Conservation (phyloP, 1,140 invertebrate genomes). For the Saccostrea glomerata region DNA sequence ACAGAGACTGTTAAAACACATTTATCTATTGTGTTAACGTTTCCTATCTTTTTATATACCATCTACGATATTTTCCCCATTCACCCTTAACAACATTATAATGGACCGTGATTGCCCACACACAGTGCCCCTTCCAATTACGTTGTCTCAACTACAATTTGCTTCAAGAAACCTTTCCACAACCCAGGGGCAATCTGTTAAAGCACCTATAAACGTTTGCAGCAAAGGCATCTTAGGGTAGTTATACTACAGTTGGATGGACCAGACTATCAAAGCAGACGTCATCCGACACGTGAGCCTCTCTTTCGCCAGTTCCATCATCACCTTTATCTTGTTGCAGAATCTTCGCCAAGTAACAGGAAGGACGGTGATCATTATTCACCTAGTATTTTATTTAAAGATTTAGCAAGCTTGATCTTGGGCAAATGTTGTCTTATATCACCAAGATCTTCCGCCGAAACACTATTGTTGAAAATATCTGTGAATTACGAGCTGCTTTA, state of each 20-base stretch:
- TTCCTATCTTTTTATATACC: background rate
- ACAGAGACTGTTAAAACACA: slow-evolving; percentile 10
- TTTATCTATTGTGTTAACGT: slow-evolving; percentile 11
- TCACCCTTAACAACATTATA: background rate
- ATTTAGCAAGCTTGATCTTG: slow-evolving; percentile 10
- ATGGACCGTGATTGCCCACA: background rate
- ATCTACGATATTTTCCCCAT: background rate
- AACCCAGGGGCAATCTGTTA: background rate
- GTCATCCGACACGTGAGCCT: background rate
- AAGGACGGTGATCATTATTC: too few relatives aligned
- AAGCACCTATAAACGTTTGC: slow-evolving; percentile 4
- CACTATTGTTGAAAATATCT: slow-evolving; percentile 34
- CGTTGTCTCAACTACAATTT: background rate
- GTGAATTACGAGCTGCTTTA: slow-evolving; percentile 24
- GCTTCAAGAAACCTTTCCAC: background rate
- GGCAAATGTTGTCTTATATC: slow-evolving; percentile 17
- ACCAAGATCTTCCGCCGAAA: background rate
- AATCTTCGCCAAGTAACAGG: background rate
- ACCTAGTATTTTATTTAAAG: background rate
- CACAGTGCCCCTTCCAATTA: background rate
- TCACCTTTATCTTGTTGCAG: background rate
- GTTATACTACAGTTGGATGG: background rate
- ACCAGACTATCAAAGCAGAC: background rate
- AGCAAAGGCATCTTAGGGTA: background rate
- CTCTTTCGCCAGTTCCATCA: background rate